Evolutionary conservation across 2,888 invertebrate species (phyloP), one percentile per base, ranked within the genome.

Genomic region (Stenodera caucasica): DNA sequence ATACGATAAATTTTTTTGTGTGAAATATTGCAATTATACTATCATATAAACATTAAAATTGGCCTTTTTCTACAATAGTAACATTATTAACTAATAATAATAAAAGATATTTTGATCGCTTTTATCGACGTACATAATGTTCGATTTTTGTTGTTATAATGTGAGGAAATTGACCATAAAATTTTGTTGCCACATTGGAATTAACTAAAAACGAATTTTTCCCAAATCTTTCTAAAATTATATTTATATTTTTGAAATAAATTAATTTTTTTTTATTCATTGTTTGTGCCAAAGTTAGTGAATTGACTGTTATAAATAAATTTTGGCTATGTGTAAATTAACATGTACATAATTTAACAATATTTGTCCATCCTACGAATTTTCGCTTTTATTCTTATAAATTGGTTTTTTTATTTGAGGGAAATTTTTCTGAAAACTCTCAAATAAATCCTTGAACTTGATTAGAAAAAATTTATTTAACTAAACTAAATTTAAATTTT

Each of bases 391-490:
- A n/a, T n/a, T n/a, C n/a, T n/a, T n/a, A n/a, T n/a, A n/a, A n/a
- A n/a, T n/a, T n/a, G n/a, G 5, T 26, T 26, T 26, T 26, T 26
- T 26, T 26, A n/a, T n/a, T n/a, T n/a, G n/a, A n/a, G n/a, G n/a
- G n/a, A n/a, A n/a, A n/a, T 26, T 5, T 5, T 26, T 5, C 26
- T 26, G 26, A 57, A 51, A 51, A 26, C 21, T 53, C 33, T 49
- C 53, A 56, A 53, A 57, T 54, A 53, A 57, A 64, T 62, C 64
- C 67, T 67, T 67, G 67, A 67, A 67, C 67, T 65, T 67, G 58
- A 53, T 52, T 54, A 45, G 50, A 56, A 57, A 49, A 57, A 52
- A 54, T 61, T 61, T 58, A 61, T 61, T 50, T 40, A 53, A n/a
- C n/a, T n/a, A n/a, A n/a, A 52, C 61, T 61, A 64, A 61, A 57